These are phyloP conservation scores for Phocoena phocoena DNA, from an alignment of 2,113 vertebrate genomes.

Conservation along the genomic window DNA sequence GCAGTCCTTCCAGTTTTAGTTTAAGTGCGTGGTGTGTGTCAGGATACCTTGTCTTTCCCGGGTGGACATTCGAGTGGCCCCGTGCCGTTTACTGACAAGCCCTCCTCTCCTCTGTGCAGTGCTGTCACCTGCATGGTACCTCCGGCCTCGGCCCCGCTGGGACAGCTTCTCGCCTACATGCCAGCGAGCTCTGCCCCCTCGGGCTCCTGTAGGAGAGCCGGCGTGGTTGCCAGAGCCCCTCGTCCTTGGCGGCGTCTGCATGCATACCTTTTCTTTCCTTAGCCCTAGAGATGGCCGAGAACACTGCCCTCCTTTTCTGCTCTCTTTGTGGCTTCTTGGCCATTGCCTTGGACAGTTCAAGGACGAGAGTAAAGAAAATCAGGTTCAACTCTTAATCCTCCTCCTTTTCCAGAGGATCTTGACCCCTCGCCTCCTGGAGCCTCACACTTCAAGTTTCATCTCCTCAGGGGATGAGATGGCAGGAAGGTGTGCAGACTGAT, in stretches of 20 bases:
- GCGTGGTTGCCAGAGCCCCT: accelerated
- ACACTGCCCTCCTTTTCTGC: accelerated
- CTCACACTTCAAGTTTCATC: background rate
- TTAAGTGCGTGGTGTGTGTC: accelerated
- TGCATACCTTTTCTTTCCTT: background rate
- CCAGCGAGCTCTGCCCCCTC: accelerated
- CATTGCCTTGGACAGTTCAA: background rate
- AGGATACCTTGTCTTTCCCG: accelerated
- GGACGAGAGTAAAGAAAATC: background rate
- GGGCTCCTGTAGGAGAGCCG: accelerated
- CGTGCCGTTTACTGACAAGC: accelerated
- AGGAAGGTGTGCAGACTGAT: background rate
- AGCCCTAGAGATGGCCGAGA: background rate
- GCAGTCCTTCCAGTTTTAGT: accelerated
- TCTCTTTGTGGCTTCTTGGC: background rate
- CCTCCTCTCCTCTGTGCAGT: accelerated
- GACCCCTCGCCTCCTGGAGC: background rate
- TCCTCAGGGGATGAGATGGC: accelerated
- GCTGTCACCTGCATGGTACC: accelerated
- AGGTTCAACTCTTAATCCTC: accelerated
- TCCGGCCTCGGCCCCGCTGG: accelerated
- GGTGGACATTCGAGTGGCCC: accelerated
- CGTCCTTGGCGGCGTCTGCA: background rate
- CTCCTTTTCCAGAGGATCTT: background rate
- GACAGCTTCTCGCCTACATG: too few species aligned